Conservation (phyloP, 1,140 invertebrate genomes). For the Polyergus mexicanus region DNA sequence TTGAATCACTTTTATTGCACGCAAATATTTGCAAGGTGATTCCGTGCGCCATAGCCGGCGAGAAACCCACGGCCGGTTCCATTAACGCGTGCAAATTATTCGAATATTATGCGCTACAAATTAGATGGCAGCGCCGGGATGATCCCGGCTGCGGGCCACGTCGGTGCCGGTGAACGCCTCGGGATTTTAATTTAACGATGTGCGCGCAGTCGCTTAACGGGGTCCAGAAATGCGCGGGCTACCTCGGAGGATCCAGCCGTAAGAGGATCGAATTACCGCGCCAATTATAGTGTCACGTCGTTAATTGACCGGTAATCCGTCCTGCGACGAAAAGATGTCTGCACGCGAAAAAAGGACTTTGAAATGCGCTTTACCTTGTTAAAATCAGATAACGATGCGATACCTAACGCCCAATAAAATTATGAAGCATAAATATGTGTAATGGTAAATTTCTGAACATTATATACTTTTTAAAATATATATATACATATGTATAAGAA, state of each 20-base stretch:
- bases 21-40: slow-evolving; percentile 54
- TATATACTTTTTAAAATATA: not conserved
- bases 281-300: slow-evolving; percentile 78
- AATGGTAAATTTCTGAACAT: not conserved
- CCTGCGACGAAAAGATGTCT: slow-evolving; percentile 32
- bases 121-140: slow-evolving; percentile 70
- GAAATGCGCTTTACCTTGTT: slow-evolving; percentile 34
- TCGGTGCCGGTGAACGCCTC: slow-evolving; percentile 51
- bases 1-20: slow-evolving; percentile 55
- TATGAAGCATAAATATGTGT: no score
- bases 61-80: slow-evolving; percentile 46
- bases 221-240: slow-evolving; percentile 50
- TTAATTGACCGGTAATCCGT: slow-evolving; percentile 75
- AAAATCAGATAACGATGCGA: not conserved
- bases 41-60: slow-evolving; percentile 36
- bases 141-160: slow-evolving; percentile 46
- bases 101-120: slow-evolving; percentile 78
- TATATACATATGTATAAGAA: not conserved
- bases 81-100: slow-evolving; percentile 76
- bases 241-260: slow-evolving; percentile 47
- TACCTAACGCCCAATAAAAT: not conserved
- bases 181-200: slow-evolving; percentile 78
- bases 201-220: slow-evolving; percentile 64
- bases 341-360: slow-evolving; percentile 45
- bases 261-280: slow-evolving; percentile 74